Evolutionary conservation across 2,797 vertebrate species (phyloP), one percentile per base, ranked within the genome.

Genomic region (Cyprinodon diabolis): DNA sequence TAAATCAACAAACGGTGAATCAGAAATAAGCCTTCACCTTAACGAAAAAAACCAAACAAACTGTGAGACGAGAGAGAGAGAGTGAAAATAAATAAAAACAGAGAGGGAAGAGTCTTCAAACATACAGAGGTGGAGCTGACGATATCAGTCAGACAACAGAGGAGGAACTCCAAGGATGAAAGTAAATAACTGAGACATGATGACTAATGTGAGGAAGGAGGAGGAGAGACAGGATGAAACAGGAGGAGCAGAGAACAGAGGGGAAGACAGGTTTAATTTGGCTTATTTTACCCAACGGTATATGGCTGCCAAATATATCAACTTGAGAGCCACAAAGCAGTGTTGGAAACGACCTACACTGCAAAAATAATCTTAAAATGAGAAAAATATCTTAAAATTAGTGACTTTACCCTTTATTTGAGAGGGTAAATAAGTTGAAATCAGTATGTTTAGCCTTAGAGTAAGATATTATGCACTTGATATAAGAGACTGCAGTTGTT

Each of bases 81-180:
- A 30, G 30, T 21, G 52, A 69, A 70, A 65, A 49, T 5, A 30
- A 13, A 35, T 67, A 49, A 55, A 54, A 54, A 14, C 6, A 19
- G 58, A 10, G 25, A 4, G 60, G 71, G 19, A 67, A 9, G 69
- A 17, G 48, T 40, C 60, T 58, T 58, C 23, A 79, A 92, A 96
- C 95, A 80, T 96, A 99, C 96, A 84, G 93, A 91, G 89, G 93
- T 96, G 79, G 94, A 92, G 84, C 91, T 90, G 87, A 97, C 94
- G 90, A 96, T 84, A 87, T 92, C 94, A 79, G 93, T 93, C 90
- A 98, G 91, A 94, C 95, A 97, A 95, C 95, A 96, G 81, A 95
- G 94, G 92, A 97, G 93, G 90, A 95, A 92, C 66, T 97, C 94
- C 89, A 97, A 88, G 86, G 94, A 88, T 66, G 94, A 94, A 76